Conservation (phyloP, 2,888 invertebrate species). For the Torymus texanus region DNA sequence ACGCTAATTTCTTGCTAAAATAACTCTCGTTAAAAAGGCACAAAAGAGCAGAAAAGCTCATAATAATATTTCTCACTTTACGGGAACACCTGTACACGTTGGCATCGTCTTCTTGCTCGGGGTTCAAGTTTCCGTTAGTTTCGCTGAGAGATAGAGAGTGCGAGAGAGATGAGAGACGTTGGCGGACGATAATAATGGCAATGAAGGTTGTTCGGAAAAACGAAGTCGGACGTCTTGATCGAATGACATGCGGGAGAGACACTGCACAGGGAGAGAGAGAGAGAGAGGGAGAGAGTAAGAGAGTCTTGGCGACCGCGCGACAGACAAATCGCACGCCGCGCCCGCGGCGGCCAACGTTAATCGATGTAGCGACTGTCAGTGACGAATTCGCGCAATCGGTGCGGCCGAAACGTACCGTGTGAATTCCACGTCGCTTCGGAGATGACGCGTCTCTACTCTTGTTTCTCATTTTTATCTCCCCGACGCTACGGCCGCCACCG, state of each 20-base stretch:
- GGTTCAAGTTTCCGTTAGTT: conserved; percentile 3
- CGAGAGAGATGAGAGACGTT: background rate
- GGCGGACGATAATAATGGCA: conserved; percentile 32
- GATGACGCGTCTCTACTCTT: conserved; percentile 53
- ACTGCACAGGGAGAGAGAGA: too few relatives aligned
- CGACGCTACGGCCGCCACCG: too few relatives aligned
- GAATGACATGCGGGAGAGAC: conserved; percentile 39
- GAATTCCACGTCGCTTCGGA: conserved; percentile 65
- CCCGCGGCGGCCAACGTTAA: conserved; percentile 62
- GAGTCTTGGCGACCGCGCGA: conserved; percentile 45
- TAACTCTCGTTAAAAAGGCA: too few relatives aligned
- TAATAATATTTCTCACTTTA: too few relatives aligned
- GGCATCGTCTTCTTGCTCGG: background rate
- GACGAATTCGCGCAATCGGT: conserved; percentile 67
- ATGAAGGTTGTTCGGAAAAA: conserved; percentile 32
- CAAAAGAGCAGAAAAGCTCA: too few relatives aligned
- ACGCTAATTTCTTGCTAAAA: too few relatives aligned
- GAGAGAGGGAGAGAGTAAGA: conserved; percentile 42
- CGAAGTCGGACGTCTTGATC: conserved; percentile 48
- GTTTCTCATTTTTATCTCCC: conserved; percentile 49
- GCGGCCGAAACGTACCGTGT: conserved; percentile 68
- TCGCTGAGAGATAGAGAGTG: background rate
- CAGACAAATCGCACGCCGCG: conserved; percentile 64
- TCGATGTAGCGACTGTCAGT: conserved; percentile 66
- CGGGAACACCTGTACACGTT: background rate